Base-by-base conservation (phyloP, 2,888 invertebrate species). In the Drosophila quasianomalipes region DNA sequence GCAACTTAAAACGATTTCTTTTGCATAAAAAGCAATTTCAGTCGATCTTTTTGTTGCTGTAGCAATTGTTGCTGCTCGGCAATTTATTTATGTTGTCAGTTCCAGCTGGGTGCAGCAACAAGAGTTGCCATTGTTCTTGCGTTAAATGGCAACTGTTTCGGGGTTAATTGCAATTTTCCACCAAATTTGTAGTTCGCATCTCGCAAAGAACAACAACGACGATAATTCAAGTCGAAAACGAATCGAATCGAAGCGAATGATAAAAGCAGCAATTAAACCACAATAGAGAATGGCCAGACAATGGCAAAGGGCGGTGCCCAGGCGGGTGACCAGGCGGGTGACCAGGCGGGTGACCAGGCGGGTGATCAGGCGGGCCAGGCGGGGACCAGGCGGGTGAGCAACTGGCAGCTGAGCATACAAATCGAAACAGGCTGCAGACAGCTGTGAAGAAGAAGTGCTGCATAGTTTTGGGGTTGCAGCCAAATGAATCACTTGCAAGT, bases 141-240 rank as follows among this genome's bases (percentile, higher is more conserved):
- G 31, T 44, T 49, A 61, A 47, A 26, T 49, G 62, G 54, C 6
- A 67, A 55, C 47, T 37, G 54, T 54, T 39, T 68, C 22, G 31
- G 37, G 35, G 74, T 79, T 85, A 85, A 89, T 87, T 88, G 85
- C 79, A 86, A 86, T 82, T 88, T 78, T 65, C 78, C 85, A 74
- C 79, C 78, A 76, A 70, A 63, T 72, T 61, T 65, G 30, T 39
- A 30, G 44, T 61, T 52, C 41, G 51, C 47, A 14, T 22, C 16
- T 35, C 47, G 49, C 49, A 39, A 26, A 37, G 26, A 39, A 61
- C 51, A 66, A 58, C 60, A 60, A 67, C 51, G 53, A 41, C 68
- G 39, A 76, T 64, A 76, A 79, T 30, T 75, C 65, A 76, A 72
- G 60, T 76, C 30, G 52, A 44, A 41, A 28, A 28, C 67, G 66